phyloP scores from a whole-genome alignment of 2,113 vertebrate genomes.

The Zapus hudsonius region DNA sequence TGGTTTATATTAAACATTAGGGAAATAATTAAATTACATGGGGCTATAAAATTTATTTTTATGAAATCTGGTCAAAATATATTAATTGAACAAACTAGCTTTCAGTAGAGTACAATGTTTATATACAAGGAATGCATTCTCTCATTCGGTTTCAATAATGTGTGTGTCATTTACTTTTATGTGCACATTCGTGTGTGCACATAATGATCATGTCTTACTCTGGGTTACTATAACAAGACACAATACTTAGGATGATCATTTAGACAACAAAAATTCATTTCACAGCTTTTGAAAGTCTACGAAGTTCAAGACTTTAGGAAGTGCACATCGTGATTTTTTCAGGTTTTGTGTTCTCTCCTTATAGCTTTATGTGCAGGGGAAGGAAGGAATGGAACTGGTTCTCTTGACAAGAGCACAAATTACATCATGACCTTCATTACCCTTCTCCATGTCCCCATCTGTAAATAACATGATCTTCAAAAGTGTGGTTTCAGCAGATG shows the following conservation, averaged over 20 bases:
- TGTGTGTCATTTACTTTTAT: neutral
- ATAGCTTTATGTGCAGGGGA: neutral
- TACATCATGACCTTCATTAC: neutral
- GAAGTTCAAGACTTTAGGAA: neutral
- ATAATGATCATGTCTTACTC: neutral
- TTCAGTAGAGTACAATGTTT: neutral
- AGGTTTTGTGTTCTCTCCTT: neutral
- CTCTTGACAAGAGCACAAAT: neutral
- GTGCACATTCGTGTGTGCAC: neutral
- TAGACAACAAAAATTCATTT: neutral
- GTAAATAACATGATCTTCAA: neutral
- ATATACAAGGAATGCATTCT: neutral
- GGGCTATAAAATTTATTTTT: neutral
- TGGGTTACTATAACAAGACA: neutral
- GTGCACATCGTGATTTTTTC: neutral
- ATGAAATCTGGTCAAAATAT: neutral
- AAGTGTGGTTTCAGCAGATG: neutral
- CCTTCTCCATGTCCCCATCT: neutral
- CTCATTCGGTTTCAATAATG: neutral
- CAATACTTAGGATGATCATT: too few species aligned
- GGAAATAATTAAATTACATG: neutral
- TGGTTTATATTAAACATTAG: neutral
- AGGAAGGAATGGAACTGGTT: neutral
- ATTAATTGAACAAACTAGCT: neutral
- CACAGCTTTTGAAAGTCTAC: neutral